Evolutionary conservation across 2,888 invertebrate species (phyloP).

Genomic region (Metopia argyrocephala): DNA sequence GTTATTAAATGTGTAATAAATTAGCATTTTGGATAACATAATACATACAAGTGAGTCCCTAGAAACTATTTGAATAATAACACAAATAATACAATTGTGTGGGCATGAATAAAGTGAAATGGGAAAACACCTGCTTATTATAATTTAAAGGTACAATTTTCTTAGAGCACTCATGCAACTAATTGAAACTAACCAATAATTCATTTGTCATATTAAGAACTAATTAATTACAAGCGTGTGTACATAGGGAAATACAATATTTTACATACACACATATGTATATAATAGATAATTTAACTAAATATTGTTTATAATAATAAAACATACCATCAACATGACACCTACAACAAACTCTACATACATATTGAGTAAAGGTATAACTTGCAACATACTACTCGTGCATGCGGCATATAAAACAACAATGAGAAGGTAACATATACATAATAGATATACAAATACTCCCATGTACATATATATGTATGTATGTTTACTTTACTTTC

Average conservation of each 20-base stretch:
- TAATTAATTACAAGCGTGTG: conserved; percentile 51
- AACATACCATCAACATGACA: neutral
- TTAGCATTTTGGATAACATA: conserved; percentile 33
- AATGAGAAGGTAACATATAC: conserved; percentile 4
- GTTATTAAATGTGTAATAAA: conserved; percentile 46
- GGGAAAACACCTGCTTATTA: conserved; percentile 52
- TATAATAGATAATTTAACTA: conserved; percentile 36
- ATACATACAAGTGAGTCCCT: conserved; percentile 7
- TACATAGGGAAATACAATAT: neutral
- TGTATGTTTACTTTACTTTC: neutral
- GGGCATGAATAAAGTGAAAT: neutral
- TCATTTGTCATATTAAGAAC: conserved; percentile 64
- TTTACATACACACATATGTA: conserved; percentile 5
- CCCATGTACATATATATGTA: neutral
- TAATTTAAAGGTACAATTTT: conserved; percentile 37
- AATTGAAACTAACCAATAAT: conserved; percentile 60
- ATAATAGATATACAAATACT: neutral
- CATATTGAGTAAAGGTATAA: neutral
- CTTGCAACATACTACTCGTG: conserved; percentile 28
- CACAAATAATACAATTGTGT: neutral
- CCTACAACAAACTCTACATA: neutral
- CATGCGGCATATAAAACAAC: conserved; percentile 2
- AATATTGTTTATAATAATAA: conserved; percentile 39
- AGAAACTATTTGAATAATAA: conserved; percentile 1
- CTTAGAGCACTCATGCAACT: conserved; percentile 58